Percentiles rank a stretch among this genome's conserved stretches.
Conservation (phyloP, 2,888 invertebrate genomes). For the Watsonalla cultraria region DNA sequence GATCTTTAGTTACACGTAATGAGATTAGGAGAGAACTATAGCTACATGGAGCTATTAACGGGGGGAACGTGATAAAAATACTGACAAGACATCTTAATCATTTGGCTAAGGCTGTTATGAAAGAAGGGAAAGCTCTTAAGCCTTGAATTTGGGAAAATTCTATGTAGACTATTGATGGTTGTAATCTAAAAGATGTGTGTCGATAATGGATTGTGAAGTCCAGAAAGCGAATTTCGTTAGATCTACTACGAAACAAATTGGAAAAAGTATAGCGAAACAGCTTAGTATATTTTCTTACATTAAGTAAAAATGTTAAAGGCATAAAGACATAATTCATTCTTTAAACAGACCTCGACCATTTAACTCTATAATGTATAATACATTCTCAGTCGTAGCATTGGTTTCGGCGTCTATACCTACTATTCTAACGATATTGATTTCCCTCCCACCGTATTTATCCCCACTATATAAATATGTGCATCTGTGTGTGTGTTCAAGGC, state of each 20-base stretch:
- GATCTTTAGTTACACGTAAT: slow-evolving; percentile 21
- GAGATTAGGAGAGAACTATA: slow-evolving; percentile 25
- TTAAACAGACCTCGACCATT: no score
- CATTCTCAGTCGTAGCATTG: not conserved
- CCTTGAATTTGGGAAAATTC: no score
- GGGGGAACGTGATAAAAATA: slow-evolving; percentile 11
- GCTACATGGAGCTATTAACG: slow-evolving; percentile 16
- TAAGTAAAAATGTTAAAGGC: no score
- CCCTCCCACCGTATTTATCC: not conserved
- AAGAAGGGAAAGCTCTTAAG: not conserved
- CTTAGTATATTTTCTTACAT: no score
- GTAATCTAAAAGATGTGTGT: no score
- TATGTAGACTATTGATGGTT: no score
- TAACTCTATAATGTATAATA: no score
- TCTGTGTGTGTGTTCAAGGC: slow-evolving; percentile 12
- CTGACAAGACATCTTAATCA: not conserved
- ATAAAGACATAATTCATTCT: no score
- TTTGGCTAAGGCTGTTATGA: not conserved
- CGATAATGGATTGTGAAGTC: no score
- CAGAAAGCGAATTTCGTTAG: no score
- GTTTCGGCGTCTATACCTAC: not conserved
- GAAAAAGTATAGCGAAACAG: no score
- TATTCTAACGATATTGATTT: not conserved
- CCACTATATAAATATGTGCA: not conserved
- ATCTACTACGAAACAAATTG: no score